A percentile compares a stretch with the other conserved stretches of the same genome.
Evolutionary conservation across 2,113 vertebrate genomes (phyloP).

Genomic region (Dendrocopos noguchii): DNA sequence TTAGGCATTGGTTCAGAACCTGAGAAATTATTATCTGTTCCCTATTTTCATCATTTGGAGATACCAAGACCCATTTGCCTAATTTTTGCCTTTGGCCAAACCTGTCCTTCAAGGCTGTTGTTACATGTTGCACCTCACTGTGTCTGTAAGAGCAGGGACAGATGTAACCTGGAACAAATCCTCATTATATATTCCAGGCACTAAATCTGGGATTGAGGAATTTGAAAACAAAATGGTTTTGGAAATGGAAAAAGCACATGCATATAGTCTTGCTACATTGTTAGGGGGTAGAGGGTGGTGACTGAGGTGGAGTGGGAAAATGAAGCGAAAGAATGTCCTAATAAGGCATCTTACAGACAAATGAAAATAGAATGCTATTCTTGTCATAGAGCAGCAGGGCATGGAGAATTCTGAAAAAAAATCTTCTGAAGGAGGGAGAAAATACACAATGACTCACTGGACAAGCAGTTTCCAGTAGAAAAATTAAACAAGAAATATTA

Average conservation of each 20-base stretch:
- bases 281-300: background rate
- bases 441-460: conserved; percentile 21
- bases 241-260: background rate
- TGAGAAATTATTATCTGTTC: background rate
- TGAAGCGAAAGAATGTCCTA: background rate
- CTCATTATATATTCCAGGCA: background rate
- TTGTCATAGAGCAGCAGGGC: background rate
- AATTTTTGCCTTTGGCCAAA: background rate
- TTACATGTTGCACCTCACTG: background rate
- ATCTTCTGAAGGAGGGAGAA: background rate
- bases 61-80: background rate
- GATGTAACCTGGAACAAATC: background rate
- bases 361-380: background rate
- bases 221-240: background rate
- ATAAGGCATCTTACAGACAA: background rate
- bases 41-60: background rate
- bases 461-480: conserved; percentile 39
- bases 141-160: background rate
- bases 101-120: background rate
- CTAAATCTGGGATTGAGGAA: background rate
- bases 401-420: background rate
- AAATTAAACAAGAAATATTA: conserved; percentile 28
- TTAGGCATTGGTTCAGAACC: background rate
- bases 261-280: background rate
- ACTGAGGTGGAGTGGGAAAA: too few species aligned